Conservation (phyloP, 2,113 vertebrate species). For the Halichoeres trimaculatus region DNA sequence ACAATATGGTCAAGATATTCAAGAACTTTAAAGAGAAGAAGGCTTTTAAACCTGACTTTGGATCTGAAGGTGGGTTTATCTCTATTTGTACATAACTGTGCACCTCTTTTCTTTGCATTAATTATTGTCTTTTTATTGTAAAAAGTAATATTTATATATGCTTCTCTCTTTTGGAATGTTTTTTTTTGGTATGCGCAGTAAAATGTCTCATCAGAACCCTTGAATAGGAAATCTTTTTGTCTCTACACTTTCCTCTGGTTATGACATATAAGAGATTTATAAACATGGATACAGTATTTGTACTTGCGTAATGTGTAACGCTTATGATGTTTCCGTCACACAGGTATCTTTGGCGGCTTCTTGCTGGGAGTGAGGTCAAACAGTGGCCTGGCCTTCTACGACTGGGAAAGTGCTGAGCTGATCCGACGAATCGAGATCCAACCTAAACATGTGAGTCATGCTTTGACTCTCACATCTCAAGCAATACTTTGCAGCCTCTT, state of each 20-base stretch:
- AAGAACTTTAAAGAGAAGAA: constrained; percentile 99
- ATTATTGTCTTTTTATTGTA: too few relatives aligned
- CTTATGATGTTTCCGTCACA: not conserved
- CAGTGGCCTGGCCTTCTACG: constrained; percentile 96
- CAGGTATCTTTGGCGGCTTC: constrained; percentile 97
- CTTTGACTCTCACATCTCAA: not conserved
- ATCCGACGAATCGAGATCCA: constrained; percentile 98
- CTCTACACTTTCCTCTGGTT: too few relatives aligned
- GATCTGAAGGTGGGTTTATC: constrained; percentile 90
- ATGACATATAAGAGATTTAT: too few relatives aligned
- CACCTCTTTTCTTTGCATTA: not conserved
- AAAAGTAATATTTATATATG: too few relatives aligned
- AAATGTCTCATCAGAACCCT: too few relatives aligned
- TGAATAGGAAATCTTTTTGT: too few relatives aligned
- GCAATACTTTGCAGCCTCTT: fast-evolving
- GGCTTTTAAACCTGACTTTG: constrained; percentile 98
- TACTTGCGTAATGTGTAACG: not conserved
- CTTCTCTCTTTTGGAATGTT: too few relatives aligned
- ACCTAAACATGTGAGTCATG: constrained; percentile 91
- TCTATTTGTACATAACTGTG: not conserved
- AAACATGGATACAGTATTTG: not conserved
- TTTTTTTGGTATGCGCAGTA: too few relatives aligned
- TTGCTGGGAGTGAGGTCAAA: constrained; percentile 95
- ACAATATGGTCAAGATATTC: constrained; percentile 97
- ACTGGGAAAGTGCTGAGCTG: constrained; percentile 98